Percentiles rank a stretch among this genome's conserved stretches.
These are phyloP conservation scores for Antheraea assamensis DNA, from an alignment of 2,888 invertebrate species.

Conservation along the genomic window DNA sequence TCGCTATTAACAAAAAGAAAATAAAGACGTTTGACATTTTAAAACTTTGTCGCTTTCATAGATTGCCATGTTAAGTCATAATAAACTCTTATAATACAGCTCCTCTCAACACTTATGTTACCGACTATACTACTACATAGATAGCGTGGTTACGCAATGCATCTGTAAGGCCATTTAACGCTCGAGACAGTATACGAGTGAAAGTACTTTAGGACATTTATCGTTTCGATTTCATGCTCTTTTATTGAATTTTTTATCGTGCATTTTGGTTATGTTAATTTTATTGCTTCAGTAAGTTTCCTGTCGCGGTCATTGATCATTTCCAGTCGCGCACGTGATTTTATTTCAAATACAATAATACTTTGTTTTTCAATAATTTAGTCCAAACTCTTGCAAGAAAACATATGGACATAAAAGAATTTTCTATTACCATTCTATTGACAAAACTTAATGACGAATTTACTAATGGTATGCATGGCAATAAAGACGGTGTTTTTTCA, in stretches of 20 bases:
- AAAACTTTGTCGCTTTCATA: too few relatives aligned
- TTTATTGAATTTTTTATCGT: slow-evolving; percentile 23
- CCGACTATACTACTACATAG: slow-evolving; percentile 24
- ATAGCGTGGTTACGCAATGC: slow-evolving; percentile 47
- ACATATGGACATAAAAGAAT: background rate
- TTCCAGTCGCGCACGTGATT: background rate
- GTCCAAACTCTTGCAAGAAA: background rate
- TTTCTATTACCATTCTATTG: background rate
- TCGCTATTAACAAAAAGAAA: too few relatives aligned
- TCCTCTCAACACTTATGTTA: background rate
- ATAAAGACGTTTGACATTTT: too few relatives aligned
- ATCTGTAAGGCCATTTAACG: slow-evolving; percentile 50
- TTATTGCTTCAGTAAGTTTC: slow-evolving; percentile 20
- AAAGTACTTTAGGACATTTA: slow-evolving; percentile 32
- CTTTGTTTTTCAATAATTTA: background rate
- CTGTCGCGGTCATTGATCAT: background rate
- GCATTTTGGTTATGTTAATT: slow-evolving; percentile 12
- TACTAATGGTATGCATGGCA: too few relatives aligned
- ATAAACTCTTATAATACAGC: background rate
- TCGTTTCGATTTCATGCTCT: slow-evolving; percentile 24
- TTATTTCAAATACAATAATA: background rate
- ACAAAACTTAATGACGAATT: too few relatives aligned
- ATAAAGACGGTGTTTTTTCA: too few relatives aligned
- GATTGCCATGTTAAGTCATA: background rate
- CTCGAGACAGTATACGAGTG: slow-evolving; percentile 28